phyloP scores from a whole-genome alignment of 2,113 vertebrate species.

The Paedocypris sp. region DNA sequence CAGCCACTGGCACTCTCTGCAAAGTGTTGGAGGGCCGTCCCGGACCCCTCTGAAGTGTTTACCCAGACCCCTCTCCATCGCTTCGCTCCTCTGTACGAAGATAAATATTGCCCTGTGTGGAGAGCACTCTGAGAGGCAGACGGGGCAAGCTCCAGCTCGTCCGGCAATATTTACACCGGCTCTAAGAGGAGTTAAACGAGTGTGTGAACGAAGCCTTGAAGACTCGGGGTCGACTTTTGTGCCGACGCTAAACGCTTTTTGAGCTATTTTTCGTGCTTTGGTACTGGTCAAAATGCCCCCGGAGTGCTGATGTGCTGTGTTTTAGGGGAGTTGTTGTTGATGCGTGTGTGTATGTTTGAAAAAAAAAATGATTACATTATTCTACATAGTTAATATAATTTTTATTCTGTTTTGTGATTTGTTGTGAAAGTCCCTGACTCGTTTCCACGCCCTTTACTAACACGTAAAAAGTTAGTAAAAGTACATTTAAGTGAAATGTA shows the following conservation, averaged over 20 bases:
- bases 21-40: conserved; percentile 70
- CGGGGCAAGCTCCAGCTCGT: conserved; percentile 47
- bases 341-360: too few species aligned
- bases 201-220: conserved; percentile 36
- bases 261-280: conserved; percentile 1
- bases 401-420: too few species aligned
- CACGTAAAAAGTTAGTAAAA: too few species aligned
- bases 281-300: neutral
- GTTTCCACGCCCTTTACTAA: too few species aligned
- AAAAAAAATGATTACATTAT: too few species aligned
- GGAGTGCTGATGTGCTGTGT: too few species aligned
- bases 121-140: conserved; percentile 52
- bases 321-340: too few species aligned
- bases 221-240: conserved; percentile 26
- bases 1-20: conserved; percentile 63
- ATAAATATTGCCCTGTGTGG: conserved; percentile 68
- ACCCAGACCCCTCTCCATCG: conserved; percentile 58
- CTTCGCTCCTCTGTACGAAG: conserved; percentile 61
- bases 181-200: conserved; percentile 38
- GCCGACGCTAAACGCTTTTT: conserved; percentile 23
- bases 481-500: too few species aligned
- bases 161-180: conserved; percentile 45
- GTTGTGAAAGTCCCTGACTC: too few species aligned
- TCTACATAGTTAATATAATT: too few species aligned
- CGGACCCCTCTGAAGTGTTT: conserved; percentile 69